Conservation (phyloP, 1,140 invertebrate species). For the Paraescarpia echinospica region DNA sequence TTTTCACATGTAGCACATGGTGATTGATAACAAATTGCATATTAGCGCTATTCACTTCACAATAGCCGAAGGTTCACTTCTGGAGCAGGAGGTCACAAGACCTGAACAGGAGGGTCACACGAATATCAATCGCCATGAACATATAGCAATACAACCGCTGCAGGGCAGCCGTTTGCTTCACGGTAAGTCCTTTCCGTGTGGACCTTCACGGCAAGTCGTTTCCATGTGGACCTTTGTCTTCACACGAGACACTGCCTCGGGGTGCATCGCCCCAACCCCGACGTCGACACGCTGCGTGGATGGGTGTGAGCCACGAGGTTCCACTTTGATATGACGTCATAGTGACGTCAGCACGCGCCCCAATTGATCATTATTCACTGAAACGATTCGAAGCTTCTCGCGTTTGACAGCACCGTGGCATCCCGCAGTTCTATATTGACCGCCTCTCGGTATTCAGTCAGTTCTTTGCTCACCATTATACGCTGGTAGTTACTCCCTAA, state of each 20-base stretch:
- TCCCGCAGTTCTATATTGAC: constrained; percentile 43
- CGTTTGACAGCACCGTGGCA: not conserved
- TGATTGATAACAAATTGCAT: not conserved
- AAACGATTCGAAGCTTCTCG: not conserved
- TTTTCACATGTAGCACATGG: not conserved
- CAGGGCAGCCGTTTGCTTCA: not conserved
- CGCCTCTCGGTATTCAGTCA: constrained; percentile 53
- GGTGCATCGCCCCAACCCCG: no score
- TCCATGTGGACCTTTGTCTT: not conserved
- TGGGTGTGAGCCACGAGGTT: not conserved
- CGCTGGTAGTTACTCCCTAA: constrained; percentile 93
- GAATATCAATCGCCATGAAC: not conserved
- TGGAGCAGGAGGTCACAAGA: not conserved
- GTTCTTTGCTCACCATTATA: constrained; percentile 67
- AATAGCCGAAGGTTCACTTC: not conserved
- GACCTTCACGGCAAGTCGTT: no score
- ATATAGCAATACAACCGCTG: not conserved
- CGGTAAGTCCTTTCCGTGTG: not conserved
- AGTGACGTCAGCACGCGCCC: no score
- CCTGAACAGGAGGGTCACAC: not conserved
- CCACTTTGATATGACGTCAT: not conserved
- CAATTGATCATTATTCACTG: not conserved
- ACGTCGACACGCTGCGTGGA: no score
- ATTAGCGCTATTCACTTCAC: not conserved
- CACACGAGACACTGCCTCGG: no score